These are phyloP conservation scores for Delphinapterus leucas DNA, from an alignment of 2,113 vertebrate genomes.

Conservation along the genomic window DNA sequence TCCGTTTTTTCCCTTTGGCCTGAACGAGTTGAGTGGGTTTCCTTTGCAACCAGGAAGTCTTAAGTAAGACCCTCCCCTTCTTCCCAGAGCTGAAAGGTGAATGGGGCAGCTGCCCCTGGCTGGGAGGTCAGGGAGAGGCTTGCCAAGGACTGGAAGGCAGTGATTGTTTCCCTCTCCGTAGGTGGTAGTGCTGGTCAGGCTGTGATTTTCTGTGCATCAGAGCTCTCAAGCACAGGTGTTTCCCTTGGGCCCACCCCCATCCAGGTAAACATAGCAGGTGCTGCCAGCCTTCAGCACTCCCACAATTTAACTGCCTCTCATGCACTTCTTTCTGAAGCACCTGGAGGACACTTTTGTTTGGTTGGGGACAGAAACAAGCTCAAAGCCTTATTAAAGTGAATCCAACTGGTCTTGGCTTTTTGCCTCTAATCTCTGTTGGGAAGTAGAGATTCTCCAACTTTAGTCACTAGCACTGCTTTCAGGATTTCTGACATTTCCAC, in stretches of 20 bases:
- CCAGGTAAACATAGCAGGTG: background rate
- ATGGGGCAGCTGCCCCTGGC: background rate
- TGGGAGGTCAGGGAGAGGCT: background rate
- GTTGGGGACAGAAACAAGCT: background rate
- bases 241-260: background rate
- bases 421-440: background rate
- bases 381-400: background rate
- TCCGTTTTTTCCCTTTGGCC: background rate
- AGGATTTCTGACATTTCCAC: background rate
- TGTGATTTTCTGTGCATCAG: background rate
- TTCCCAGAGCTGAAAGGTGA: background rate
- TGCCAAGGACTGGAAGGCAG: background rate
- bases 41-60: constrained; percentile 2
- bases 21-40: background rate
- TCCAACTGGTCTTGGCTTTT: background rate
- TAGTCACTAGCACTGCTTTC: background rate
- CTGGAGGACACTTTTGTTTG: background rate
- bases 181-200: background rate
- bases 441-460: background rate
- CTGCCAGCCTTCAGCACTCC: background rate
- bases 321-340: constrained; percentile 19
- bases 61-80: background rate
- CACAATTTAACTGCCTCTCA: background rate
- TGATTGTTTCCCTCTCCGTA: background rate
- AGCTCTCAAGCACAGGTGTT: background rate